Base-by-base conservation (phyloP, 1,140 invertebrate genomes). In the Scylla paramamosain region DNA sequence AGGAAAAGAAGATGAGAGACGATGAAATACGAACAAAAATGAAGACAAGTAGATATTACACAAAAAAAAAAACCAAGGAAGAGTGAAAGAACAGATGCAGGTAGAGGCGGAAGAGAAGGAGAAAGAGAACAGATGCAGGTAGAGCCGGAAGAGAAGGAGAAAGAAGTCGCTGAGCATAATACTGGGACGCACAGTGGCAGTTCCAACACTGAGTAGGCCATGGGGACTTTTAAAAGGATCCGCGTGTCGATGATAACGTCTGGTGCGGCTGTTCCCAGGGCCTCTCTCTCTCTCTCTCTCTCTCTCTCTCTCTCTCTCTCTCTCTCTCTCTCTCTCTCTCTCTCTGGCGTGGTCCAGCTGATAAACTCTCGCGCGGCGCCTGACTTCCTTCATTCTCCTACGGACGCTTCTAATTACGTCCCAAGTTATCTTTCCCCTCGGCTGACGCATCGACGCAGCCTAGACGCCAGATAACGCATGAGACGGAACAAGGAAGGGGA, bases 251-350 rank as follows among this genome's bases (percentile, higher is more conserved):
- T 77, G 67, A 77, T 25, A 77, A 77, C 20, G 67, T 20, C 67
- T 77, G 20, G 6, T 77, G 67, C 25, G 0, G n/a, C 12, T 77
- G 25, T 77, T 77, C 67, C 67, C 67, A 77, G n/a, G 67, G 12
- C 25, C 67, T n/a, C 67, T 77, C 67, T 77, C 67, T n/a, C 67
- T 77, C 67, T 77, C 67, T 77, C 67, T 77, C 67, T 77, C 67
- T 77, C 59, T 67, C 59, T 67, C 59, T 67, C 59, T 67, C 59
- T 67, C 59, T 67, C 59, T 67, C 59, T 67, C 59, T 67, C 59
- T 67, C 59, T 67, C 59, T 67, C 67, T 77, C 67, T 77, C 67
- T 77, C 67, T 77, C 67, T 77, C 67, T 77, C 67, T 77, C 67
- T 77, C 67, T n/a, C 67, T n/a, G 20, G 20, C 67, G 20, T 77